Base-by-base conservation (phyloP, 1,140 invertebrate species). In the Cepaea nemoralis region DNA sequence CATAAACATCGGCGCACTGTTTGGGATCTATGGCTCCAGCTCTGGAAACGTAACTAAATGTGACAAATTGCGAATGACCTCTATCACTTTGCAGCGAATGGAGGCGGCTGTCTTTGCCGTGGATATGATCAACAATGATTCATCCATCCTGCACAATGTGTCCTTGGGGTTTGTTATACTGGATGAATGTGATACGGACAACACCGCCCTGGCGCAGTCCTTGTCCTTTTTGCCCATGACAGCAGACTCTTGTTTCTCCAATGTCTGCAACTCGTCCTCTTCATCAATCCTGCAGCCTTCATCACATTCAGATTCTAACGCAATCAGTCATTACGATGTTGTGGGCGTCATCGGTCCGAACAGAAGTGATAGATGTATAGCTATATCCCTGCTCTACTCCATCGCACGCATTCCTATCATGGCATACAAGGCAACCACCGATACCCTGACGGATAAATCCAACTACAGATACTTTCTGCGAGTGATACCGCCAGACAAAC, bases 401-500 rank as follows among this genome's bases (percentile, higher is more conserved):
- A 48, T 48, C 19, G 71, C 42, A 1, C 37, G 40, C 6, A 39
- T 74, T 42, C 71, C 71, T 33, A 74, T 74, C 42, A 48, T 74
- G 24, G 19, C 37, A 16, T 74, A 74, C 42, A 74, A 74, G 27
- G 40, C 71, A 1, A 45, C 37, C 1, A 85, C 83, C 35, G 84
- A 87, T 66, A 50, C 83, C 6, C 83, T 88, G 12, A 87, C 85
- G 59, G 84, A 87, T 63, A 88, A 88, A 71, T 63, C 24, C 16
- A 80, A 78, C 8, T 85, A 82, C 50, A 86, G 86, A 2, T 86
- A 86, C 80, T 88, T 88, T 77, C 80, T 87, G 45, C 75, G 87
- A 33, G 85, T 86, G 73, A 83, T 86, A n/a, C 85, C 87, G n/a
- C 86, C 87, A 22, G 86, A 88, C 59, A 75, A 81, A 19, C 86